Evolutionary conservation across 2,888 invertebrate genomes (phyloP), one percentile per base, ranked within the genome.

Genomic region (Amblyjoppa proteus): DNA sequence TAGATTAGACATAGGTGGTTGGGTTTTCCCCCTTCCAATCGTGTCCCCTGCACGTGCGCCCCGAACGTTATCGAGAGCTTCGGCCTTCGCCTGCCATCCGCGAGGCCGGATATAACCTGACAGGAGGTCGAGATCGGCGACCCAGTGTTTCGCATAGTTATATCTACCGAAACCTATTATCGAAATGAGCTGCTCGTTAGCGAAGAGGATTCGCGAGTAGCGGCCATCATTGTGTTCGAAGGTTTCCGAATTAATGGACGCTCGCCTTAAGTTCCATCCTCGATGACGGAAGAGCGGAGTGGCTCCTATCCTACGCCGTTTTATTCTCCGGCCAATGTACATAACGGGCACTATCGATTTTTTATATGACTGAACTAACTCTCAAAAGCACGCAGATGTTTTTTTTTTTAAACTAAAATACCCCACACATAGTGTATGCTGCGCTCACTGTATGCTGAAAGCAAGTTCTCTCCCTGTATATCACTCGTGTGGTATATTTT

Each of bases 41-140:
- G 71, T 38, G 66, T 68, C 49, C 25, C 53, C 51, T 73, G 70
- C 83, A 84, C 76, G 80, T 80, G 75, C 70, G 34, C 53, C 61
- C 41, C 64, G 56, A 69, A 53, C 68, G 53, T 61, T 77, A 25
- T 73, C 38, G 74, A 41, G 61, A 61, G 34, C n/a, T 34, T 69
- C 69, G 70, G 69, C 84, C 84, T 85, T 85, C 84, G 81, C 81
- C 74, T 74, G 77, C 78, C 84, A 78, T 64, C 70, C 69, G 51
- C 28, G 75, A 74, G 28, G 31, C 7, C 69, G 41, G 31, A 9
- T 16, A n/a, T 34, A 56, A 58, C 25, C 13, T 28, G 66, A 49
- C 56, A 53, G 41, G 58, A 81, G 75, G 77, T 77, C 68, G 73
- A 66, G 56, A 71, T 68, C 41, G 34, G 45, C 38, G 51, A 49